These are phyloP conservation scores for Calyptomena viridis DNA, from an alignment of 2,113 vertebrate genomes.

Conservation along the genomic window DNA sequence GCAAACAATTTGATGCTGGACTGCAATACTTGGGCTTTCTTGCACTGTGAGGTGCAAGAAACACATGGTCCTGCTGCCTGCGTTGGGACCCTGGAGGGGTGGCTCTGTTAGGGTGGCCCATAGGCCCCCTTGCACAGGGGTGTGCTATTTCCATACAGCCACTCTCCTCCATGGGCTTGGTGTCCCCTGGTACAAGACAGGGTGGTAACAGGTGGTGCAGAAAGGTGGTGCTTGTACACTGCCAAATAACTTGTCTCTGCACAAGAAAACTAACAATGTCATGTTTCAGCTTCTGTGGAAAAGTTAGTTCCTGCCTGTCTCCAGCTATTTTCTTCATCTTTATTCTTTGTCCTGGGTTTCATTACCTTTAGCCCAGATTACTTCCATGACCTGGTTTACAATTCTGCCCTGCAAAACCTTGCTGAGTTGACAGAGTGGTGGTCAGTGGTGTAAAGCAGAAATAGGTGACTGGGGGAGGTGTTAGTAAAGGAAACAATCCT, in stretches of 20 bases:
- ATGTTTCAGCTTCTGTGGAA: background rate
- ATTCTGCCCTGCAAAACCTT: background rate
- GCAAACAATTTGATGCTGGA: background rate
- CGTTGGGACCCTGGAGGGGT: background rate
- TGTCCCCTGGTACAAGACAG: background rate
- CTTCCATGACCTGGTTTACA: background rate
- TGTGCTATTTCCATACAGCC: background rate
- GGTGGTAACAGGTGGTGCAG: background rate
- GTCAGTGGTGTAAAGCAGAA: background rate
- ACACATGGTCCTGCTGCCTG: background rate
- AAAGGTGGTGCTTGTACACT: background rate
- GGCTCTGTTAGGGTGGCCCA: rapidly evolving
- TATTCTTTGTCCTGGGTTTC: background rate
- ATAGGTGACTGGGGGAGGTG: background rate
- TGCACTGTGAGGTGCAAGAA: background rate
- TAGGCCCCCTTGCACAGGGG: background rate
- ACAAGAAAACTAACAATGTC: background rate
- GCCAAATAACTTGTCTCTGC: background rate
- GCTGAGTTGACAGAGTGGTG: background rate
- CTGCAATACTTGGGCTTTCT: background rate
- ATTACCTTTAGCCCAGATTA: background rate
- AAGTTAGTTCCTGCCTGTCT: background rate
- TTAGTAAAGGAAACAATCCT: background rate
- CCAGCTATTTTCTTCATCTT: background rate
- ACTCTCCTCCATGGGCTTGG: background rate